Base-by-base conservation (phyloP, 2,888 invertebrate genomes). In the Cetonia aurata region DNA sequence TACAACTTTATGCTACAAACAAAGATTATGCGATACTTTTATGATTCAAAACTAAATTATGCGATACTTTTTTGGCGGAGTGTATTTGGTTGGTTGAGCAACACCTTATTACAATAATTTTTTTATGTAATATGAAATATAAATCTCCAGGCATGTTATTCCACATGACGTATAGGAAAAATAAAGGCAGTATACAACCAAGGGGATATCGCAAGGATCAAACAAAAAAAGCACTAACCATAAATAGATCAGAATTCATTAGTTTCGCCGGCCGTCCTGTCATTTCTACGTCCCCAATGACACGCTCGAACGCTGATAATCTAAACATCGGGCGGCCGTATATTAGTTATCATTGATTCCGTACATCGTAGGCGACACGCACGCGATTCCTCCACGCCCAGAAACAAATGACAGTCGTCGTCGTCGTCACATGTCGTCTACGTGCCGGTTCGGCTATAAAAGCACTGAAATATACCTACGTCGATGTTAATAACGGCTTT, bases 401-500 rank as follows among this genome's bases (percentile, higher is more conserved):
- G 41, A 65, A 65, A 65, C 52, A 52, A 65, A 65, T 52, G 62
- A 65, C 50, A 50, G 62, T 65, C 62, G 62, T 52, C 52, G 19
- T 17, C 25, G 25, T 19, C 31, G 15, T 25, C 52, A 17, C 10
- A 52, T 17, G 19, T 52, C 13, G 10, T 19, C 25, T 17, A 17
- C 50, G 50, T 19, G 50, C 17, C 33, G 33, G 33, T 6, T 8
- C 13, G 33, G 2, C 13, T 31, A 31, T 60, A 60, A 60, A 60
- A 60, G 60, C 60, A 9, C 37, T 60, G 46, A 60, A 60, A 60
- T 60, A 60, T 46, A 60, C 60, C 60, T 13, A 31, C 60, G 60
- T n/a, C 15, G 48, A 60, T 60, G 60, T 60, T 60, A 60, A 48
- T 79, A 79, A 80, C 78, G 79, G 78, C 78, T 79, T 77, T 77